These are phyloP conservation scores for Ictalurus punctatus DNA, from an alignment of 2,113 vertebrate genomes.

Conservation along the genomic window DNA sequence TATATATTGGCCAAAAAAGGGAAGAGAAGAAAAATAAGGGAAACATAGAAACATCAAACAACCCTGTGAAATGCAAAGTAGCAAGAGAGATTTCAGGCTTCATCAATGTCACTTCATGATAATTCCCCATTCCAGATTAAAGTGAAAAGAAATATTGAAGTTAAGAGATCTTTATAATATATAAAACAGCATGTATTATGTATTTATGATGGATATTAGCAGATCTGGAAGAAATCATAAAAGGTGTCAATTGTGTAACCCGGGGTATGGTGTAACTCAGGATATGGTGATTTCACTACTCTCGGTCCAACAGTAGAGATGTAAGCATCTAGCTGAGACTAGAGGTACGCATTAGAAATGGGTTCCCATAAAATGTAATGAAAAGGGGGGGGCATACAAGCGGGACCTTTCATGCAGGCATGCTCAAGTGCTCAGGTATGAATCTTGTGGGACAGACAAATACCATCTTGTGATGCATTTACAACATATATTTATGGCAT, in stretches of 20 bases:
- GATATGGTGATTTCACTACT: background rate
- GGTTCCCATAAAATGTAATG: background rate
- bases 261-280: background rate
- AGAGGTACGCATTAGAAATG: background rate
- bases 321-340: background rate
- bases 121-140: constrained; percentile 59
- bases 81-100: constrained; percentile 57
- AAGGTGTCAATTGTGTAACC: background rate
- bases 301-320: background rate
- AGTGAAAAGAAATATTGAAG: constrained; percentile 54
- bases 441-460: background rate
- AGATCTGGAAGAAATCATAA: background rate
- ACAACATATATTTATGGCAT: background rate
- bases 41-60: constrained; percentile 70
- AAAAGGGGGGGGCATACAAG: background rate
- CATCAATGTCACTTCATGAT: constrained; percentile 65
- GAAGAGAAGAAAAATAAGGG: constrained; percentile 27
- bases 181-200: background rate
- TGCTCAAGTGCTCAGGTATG: background rate
- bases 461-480: background rate
- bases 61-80: constrained; percentile 69
- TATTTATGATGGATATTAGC: background rate
- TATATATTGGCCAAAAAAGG: background rate
- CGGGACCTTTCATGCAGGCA: background rate
- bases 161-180: background rate